Conservation (phyloP, 2,888 invertebrate species). For the Calliphora vomitoria region DNA sequence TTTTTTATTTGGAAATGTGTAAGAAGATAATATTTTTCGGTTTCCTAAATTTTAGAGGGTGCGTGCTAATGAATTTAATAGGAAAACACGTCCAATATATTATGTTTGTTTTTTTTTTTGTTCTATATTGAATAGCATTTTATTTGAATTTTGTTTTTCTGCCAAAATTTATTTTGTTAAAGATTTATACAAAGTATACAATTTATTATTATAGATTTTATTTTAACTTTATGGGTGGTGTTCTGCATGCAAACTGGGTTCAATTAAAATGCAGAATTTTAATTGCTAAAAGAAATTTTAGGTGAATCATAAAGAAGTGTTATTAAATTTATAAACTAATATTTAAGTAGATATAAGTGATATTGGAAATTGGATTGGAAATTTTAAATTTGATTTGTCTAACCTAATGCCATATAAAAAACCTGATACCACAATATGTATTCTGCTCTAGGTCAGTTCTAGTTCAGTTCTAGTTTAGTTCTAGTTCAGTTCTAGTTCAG, state of each 20-base stretch:
- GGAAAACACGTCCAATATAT: conserved; percentile 4
- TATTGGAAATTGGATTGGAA: too few species aligned
- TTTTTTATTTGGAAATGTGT: conserved; percentile 1
- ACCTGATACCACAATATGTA: background rate
- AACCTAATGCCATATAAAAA: too few species aligned
- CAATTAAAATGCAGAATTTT: background rate
- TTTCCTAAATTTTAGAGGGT: background rate
- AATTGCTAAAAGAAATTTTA: background rate
- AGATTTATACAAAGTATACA: background rate
- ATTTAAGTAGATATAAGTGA: too few species aligned
- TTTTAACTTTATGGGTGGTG: background rate
- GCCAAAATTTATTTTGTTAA: background rate
- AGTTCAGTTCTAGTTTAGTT: background rate
- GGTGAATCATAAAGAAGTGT: too few species aligned
- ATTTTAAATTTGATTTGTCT: too few species aligned
- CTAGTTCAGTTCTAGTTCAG: background rate
- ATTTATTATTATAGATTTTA: conserved; percentile 17
- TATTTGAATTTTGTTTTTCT: conserved; percentile 9
- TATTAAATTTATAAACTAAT: too few species aligned
- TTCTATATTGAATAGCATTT: background rate
- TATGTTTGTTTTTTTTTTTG: background rate
- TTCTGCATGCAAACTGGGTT: background rate
- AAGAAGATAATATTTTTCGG: conserved; percentile 15
- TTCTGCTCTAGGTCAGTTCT: background rate
- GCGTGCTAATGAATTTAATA: conserved; percentile 58